Percentiles rank a stretch among this genome's conserved stretches.
Evolutionary conservation across 2,113 vertebrate genomes (phyloP).

Genomic region (Erythrocercus mccallii): DNA sequence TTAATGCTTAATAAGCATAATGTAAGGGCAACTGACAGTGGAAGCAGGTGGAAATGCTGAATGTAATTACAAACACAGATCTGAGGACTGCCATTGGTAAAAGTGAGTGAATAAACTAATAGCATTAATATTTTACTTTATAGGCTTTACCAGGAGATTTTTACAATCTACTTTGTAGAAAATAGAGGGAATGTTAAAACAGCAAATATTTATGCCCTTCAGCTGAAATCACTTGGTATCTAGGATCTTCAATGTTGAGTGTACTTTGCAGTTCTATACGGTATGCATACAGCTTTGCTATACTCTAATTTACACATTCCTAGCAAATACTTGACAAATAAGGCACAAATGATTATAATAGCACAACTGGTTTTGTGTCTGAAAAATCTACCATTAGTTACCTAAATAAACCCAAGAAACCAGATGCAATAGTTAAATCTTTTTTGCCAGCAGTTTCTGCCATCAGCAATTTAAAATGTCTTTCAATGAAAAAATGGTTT

Average conservation of each 20-base stretch:
- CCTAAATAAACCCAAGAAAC: neutral
- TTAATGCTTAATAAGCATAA: slow-evolving; percentile 64
- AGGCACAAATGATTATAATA: neutral
- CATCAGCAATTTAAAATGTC: neutral
- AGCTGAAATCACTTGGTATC: neutral
- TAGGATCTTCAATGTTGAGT: neutral
- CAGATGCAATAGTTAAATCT: neutral
- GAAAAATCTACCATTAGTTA: neutral
- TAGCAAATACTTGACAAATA: neutral
- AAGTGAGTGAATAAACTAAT: neutral
- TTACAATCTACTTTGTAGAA: neutral
- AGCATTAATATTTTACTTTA: neutral
- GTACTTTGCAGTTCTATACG: neutral
- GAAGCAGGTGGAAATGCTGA: slow-evolving; percentile 62
- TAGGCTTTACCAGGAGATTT: neutral
- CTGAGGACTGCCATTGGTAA: neutral
- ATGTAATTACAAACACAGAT: slow-evolving; percentile 59
- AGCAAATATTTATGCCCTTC: neutral
- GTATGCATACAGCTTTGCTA: neutral
- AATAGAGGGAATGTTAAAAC: neutral
- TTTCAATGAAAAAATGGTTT: neutral
- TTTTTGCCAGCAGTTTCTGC: neutral
- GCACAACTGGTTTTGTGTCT: neutral
- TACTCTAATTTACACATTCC: neutral
- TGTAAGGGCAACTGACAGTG: slow-evolving; percentile 55